Percentiles rank a stretch among this genome's conserved stretches.
phyloP scores from a whole-genome alignment of 1,140 invertebrate species.

The Hermatobates lingyangjiaoensis region DNA sequence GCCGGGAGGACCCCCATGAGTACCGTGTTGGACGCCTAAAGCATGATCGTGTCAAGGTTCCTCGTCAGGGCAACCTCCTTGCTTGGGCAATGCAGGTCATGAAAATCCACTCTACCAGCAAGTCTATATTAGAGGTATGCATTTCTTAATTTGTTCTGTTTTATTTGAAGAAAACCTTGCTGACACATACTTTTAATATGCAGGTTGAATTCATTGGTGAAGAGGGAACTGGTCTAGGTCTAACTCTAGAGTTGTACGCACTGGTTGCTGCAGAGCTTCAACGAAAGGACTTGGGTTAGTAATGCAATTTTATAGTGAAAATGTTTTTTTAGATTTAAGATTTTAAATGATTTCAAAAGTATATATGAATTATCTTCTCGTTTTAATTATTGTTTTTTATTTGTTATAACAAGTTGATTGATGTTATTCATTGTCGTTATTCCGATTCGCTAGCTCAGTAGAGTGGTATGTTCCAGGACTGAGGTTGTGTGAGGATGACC shows the following conservation, averaged over 20 bases:
- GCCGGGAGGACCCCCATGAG: slow-evolving; percentile 84
- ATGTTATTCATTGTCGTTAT: no score
- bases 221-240: slow-evolving; percentile 96
- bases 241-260: slow-evolving; percentile 95
- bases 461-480: slow-evolving; percentile 27
- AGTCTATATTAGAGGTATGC: slow-evolving; percentile 75
- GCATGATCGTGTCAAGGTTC: slow-evolving; percentile 92
- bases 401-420: no score
- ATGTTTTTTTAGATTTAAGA: no score
- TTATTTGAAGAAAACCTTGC: no score
- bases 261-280: slow-evolving; percentile 90
- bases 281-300: slow-evolving; percentile 51
- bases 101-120: slow-evolving; percentile 76
- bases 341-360: no score
- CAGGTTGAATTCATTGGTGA: slow-evolving; percentile 84
- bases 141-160: no score
- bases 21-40: slow-evolving; percentile 92
- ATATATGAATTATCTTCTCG: no score
- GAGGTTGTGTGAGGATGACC: slow-evolving; percentile 81
- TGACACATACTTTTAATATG: slow-evolving; percentile 15
- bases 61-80: slow-evolving; percentile 63
- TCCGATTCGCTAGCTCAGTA: no score
- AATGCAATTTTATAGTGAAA: no score
- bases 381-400: no score
- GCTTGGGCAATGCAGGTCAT: slow-evolving; percentile 84